Percentiles rank a stretch among this genome's conserved stretches.
phyloP scores from a whole-genome alignment of 2,888 invertebrate species.

The Oxystoma pomonae region DNA sequence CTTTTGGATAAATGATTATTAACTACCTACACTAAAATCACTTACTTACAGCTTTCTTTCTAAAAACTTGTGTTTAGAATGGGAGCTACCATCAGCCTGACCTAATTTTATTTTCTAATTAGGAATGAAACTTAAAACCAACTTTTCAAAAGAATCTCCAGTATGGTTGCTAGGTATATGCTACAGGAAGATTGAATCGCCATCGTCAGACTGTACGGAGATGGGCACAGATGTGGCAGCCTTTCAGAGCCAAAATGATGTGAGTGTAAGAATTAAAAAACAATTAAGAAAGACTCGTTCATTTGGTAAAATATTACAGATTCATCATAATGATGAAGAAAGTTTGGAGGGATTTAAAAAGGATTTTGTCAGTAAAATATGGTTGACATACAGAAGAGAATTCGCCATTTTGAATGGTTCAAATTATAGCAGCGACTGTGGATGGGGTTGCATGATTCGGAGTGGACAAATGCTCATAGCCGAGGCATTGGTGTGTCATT shows the following conservation, averaged over 20 bases:
- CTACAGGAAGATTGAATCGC: slow-evolving; percentile 60
- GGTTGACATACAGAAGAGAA: slow-evolving; percentile 85
- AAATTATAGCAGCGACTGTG: slow-evolving; percentile 83
- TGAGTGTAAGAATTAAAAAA: slow-evolving; percentile 25
- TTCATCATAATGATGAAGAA: slow-evolving; percentile 38
- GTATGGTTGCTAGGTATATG: slow-evolving; percentile 82
- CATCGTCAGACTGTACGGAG: slow-evolving; percentile 51
- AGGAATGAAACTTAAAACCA: slow-evolving; percentile 63
- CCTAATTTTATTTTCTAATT: too few relatives aligned
- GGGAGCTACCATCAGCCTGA: too few relatives aligned
- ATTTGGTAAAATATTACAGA: slow-evolving; percentile 15
- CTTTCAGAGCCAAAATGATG: slow-evolving; percentile 54
- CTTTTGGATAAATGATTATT: too few relatives aligned
- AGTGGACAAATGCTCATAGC: slow-evolving; percentile 92
- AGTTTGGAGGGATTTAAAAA: slow-evolving; percentile 80
- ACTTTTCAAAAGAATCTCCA: slow-evolving; percentile 80
- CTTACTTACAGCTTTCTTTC: too few relatives aligned
- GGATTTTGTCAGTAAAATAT: slow-evolving; percentile 78
- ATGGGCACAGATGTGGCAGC: slow-evolving; percentile 59
- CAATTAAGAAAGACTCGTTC: slow-evolving; percentile 3
- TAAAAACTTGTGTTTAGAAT: too few relatives aligned
- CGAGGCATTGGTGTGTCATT: slow-evolving; percentile 79
- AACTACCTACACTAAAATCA: too few relatives aligned
- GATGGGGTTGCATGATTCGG: slow-evolving; percentile 89
- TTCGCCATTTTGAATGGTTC: slow-evolving; percentile 80